Conservation (phyloP, 1,140 invertebrate genomes). For the Zaprionus ornatus region DNA sequence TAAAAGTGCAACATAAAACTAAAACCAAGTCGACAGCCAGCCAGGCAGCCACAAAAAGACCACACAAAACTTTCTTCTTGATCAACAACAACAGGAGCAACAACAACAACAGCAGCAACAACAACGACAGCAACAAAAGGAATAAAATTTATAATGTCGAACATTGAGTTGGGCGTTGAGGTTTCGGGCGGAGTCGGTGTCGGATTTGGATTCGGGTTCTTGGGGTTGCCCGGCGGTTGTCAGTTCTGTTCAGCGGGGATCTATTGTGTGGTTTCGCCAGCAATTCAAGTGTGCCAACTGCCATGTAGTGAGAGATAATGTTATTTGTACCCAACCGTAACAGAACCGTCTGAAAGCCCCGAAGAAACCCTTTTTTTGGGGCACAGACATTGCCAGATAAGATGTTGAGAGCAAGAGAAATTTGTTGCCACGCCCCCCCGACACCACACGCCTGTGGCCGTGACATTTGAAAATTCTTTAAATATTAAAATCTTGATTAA, state of each 20-base stretch:
- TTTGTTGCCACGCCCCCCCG: constrained; percentile 18
- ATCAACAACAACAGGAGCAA: constrained; percentile 8
- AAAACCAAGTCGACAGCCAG: constrained; percentile 70
- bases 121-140: background rate
- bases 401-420: constrained; percentile 13
- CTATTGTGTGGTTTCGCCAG: constrained; percentile 72
- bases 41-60: constrained; percentile 49
- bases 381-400: constrained; percentile 21
- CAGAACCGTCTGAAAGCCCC: constrained; percentile 34
- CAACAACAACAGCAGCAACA: constrained; percentile 6
- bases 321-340: constrained; percentile 57
- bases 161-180: constrained; percentile 12
- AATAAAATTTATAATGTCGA: constrained; percentile 49
- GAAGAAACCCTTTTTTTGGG: constrained; percentile 56
- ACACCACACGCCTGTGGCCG: background rate
- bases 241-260: constrained; percentile 27
- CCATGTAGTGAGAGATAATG: constrained; percentile 70
- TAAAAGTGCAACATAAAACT: constrained; percentile 72
- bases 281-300: constrained; percentile 72
- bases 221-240: constrained; percentile 1
- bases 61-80: constrained; percentile 51
- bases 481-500: constrained; percentile 83
- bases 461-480: constrained; percentile 74
- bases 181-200: background rate
- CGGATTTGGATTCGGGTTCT: background rate